phyloP scores from a whole-genome alignment of 2,888 invertebrate species.

The Aromia moschata region DNA sequence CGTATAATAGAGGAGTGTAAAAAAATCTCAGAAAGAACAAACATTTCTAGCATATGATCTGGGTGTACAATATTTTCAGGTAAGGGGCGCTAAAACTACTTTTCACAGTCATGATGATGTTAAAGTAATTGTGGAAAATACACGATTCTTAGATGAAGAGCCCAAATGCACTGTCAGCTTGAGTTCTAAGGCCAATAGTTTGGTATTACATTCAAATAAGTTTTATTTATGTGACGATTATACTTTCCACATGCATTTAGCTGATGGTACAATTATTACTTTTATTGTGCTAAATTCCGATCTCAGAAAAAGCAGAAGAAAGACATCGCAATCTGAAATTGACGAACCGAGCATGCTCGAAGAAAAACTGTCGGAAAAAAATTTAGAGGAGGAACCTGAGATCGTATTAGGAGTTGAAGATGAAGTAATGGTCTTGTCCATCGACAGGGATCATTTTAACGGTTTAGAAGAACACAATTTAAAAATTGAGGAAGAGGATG shows the following conservation, averaged over 20 bases:
- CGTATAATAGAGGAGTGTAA: constrained; percentile 34
- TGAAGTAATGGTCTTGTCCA: constrained; percentile 1
- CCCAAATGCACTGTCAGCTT: constrained; percentile 46
- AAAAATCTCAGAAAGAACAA: constrained; percentile 19
- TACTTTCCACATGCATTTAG: constrained; percentile 41
- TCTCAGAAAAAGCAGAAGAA: neutral
- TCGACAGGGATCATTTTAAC: constrained; percentile 30
- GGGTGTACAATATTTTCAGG: constrained; percentile 39
- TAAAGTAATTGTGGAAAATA: constrained; percentile 48
- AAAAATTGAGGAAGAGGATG: neutral
- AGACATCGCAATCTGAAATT: neutral
- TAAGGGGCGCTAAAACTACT: constrained; percentile 46
- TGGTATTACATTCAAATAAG: constrained; percentile 43
- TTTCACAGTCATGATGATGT: constrained; percentile 51
- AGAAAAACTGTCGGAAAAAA: neutral
- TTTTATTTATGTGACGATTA: constrained; percentile 31
- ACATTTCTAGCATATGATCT: constrained; percentile 48
- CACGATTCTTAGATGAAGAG: constrained; percentile 42
- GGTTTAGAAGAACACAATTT: constrained; percentile 4
- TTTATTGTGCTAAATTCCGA: constrained; percentile 34
- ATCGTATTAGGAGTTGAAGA: neutral
- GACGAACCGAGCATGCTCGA: neutral
- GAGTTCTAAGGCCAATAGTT: constrained; percentile 34
- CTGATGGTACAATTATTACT: constrained; percentile 45
- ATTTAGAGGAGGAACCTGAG: neutral